Evolutionary conservation across 2,113 vertebrate genomes (phyloP), one percentile per base, ranked within the genome.

Genomic region (Uria aalge): DNA sequence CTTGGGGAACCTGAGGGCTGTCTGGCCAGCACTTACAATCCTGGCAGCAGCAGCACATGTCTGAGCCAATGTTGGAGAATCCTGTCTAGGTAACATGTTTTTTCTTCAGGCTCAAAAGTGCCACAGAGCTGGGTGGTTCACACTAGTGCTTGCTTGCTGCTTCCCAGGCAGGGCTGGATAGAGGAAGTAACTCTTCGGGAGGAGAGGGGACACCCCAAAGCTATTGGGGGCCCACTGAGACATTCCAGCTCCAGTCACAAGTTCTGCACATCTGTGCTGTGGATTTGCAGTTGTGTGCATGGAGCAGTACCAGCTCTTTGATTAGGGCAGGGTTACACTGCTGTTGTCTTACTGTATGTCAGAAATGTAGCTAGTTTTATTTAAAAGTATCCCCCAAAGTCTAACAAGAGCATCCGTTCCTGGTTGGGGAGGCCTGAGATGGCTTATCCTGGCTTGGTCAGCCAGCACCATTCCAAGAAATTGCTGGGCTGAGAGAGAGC

Each of bases 161-260:
- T 69, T 83, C 41, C 41, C 53, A 34, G 59, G 47, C 90, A 69
- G 63, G 36, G 62, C 68, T 77, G 72, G 76, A 27, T 48, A 5
- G 69, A 85, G 75, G 47, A 41, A 34, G 13, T 24, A 26, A 7
- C 30, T 36, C 62, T 59, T 4, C 29, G 32, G 32, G 63, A 63
- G 41, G 18, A 78, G 53, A 50, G 11, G 15, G 48, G 68, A 29
- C 73, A 26, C 56, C 64, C 56, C n/a, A 29, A 19, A 88, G 80
- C 81, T 78, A 19, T 41, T 75, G 69, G 84, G 76, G 91, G 71
- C 69, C 78, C 62, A 8, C 40, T 22, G 56, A 93, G 74, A 83
- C 82, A 85, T 95, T 96, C 94, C 89, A 83, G 52, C 89, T 95
- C 59, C 84, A 63, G 59, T 48, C 80, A 55, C 57, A 41, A 72